Conservation (phyloP, 2,888 invertebrate genomes). For the Trisateles emortualis region DNA sequence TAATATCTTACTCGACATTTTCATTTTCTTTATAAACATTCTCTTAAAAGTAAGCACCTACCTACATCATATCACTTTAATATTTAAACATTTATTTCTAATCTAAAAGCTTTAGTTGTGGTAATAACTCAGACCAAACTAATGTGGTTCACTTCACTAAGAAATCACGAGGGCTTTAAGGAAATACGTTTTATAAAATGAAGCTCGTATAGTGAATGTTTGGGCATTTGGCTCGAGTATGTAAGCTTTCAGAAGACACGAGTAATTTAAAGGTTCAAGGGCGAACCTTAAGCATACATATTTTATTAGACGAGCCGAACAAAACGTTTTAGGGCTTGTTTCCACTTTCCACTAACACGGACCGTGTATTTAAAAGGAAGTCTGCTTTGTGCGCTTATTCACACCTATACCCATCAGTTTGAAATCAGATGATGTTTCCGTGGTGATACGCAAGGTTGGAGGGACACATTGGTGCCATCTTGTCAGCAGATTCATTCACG, state of each 20-base stretch:
- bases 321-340: conserved; percentile 23
- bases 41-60: not conserved
- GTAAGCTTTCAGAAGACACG: conserved; percentile 14
- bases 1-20: not conserved
- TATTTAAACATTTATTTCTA: not conserved
- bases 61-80: not conserved
- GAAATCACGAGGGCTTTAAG: conserved; percentile 11
- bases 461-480: no score
- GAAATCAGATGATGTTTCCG: no score
- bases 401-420: no score
- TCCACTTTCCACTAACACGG: no score
- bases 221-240: conserved; percentile 11
- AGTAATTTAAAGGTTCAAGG: conserved; percentile 36
- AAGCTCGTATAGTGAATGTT: conserved; percentile 18
- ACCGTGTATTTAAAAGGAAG: no score
- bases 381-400: no score
- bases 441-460: no score
- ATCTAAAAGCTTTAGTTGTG: conserved; percentile 7
- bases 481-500: no score
- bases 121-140: not conserved
- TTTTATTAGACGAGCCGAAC: conserved; percentile 38
- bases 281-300: conserved; percentile 36
- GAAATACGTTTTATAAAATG: conserved; percentile 3
- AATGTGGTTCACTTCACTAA: conserved; percentile 6
- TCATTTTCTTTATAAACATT: not conserved